Percentiles rank a stretch among this genome's conserved stretches.
Conservation (phyloP, 2,797 vertebrate species). For the Spinus pinus region DNA sequence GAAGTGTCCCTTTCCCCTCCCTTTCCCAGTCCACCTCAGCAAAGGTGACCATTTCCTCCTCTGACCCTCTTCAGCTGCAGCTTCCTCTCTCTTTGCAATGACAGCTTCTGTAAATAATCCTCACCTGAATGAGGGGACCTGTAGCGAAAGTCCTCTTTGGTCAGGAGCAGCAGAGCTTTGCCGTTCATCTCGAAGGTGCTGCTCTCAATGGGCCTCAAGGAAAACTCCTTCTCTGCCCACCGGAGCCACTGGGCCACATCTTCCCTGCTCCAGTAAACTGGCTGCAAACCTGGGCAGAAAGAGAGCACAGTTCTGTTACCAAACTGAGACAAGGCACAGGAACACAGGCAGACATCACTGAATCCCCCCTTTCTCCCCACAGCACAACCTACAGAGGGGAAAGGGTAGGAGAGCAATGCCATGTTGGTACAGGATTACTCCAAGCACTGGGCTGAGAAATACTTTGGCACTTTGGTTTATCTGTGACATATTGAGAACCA, state of each 20-base stretch:
- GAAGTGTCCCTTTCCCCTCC: background rate
- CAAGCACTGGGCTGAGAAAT: background rate
- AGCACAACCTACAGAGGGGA: background rate
- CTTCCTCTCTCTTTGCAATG: background rate
- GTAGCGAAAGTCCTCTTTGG: constrained; percentile 98
- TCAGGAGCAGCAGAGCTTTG: constrained; percentile 95
- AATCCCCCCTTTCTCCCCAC: background rate
- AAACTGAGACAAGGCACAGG: background rate
- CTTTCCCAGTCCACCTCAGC: background rate
- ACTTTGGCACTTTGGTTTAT: background rate
- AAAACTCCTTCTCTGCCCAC: constrained; percentile 96
- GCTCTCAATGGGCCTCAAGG: constrained; percentile 90
- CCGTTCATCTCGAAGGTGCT: constrained; percentile 97
- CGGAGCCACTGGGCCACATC: constrained; percentile 95
- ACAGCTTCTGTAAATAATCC: background rate
- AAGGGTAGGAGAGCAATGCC: background rate
- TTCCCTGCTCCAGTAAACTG: constrained; percentile 92
- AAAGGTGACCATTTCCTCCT: background rate
- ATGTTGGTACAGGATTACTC: background rate
- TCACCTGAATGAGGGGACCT: constrained; percentile 95
- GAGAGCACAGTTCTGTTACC: background rate
- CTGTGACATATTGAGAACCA: background rate
- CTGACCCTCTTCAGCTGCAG: background rate
- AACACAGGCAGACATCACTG: background rate
- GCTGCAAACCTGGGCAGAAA: constrained; percentile 86